Base-by-base conservation (phyloP, 2,113 vertebrate genomes). In the Prionailurus bengalensis region DNA sequence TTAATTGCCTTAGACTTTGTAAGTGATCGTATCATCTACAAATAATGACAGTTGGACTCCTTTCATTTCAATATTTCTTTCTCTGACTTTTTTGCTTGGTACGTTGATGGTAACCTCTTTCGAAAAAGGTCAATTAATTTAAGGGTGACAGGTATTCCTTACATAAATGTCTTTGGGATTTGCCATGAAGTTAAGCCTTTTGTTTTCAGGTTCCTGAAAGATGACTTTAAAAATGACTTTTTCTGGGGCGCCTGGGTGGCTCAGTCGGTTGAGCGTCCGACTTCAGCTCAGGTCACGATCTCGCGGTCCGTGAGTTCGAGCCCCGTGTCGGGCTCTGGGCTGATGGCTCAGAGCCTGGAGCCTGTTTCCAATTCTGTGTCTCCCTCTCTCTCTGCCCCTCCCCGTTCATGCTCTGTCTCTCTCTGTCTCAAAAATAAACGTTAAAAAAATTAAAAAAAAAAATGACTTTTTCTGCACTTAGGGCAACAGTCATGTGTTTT, bases 1-100 rank as follows among this genome's bases (percentile, higher is more conserved):
- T 93, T 93, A 58, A 92, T 87, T 65, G n/a, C 21, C 31, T 94
- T 96, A 76, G 9, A 61, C 92, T 95, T 97, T 93, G 27, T 93
- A 84, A 94, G n/a, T 39, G 36, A 39, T 73, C 25, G 13, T 76
- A 45, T 39, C 58, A 74, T 63, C 7, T 89, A 65, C 48, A 91
- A 66, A 79, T 86, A 63, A 89, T 96, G 71, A 25, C 53, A 96
- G 71, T 80, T 96, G 53, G 53, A n/a, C 9, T 1, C 31, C 13
- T 65, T 81, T 36, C 21, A 90, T 87, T 80, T 96, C 21, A 74
- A 25, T 74, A 74, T 90, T 83, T 90, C 27, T 58, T 96, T 73
- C 25, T 79, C 31, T 96, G 80, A 31, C 10, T 73, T 27, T 63
- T n/a, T n/a, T 33, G 16, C 16, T 92, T 83, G 82, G 36, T 73